Evolutionary conservation across 2,888 invertebrate genomes (phyloP).

Genomic region (Pterostichus madidus): DNA sequence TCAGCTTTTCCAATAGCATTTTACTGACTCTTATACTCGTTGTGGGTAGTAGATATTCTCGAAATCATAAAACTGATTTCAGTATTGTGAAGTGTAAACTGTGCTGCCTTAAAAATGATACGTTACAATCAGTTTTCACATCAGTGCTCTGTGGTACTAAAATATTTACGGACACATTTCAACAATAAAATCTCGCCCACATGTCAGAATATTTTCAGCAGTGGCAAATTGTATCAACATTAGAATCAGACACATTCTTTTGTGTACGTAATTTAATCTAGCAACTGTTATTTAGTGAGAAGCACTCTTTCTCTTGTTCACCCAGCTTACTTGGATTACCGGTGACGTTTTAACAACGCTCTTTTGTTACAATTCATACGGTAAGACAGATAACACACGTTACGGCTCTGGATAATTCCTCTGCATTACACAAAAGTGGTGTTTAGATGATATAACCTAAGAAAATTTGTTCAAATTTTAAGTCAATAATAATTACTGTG

Average conservation of each 20-base stretch:
- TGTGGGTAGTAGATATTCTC: no score
- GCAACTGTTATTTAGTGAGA: not conserved
- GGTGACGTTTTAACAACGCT: not conserved
- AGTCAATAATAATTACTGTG: no score
- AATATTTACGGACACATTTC: not conserved
- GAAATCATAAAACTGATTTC: no score
- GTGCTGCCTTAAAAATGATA: no score
- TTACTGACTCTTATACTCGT: no score
- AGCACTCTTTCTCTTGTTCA: not conserved
- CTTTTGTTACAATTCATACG: not conserved
- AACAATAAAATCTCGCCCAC: not conserved
- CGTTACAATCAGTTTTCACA: not conserved
- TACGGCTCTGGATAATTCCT: no score
- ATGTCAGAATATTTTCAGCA: not conserved
- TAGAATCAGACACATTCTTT: not conserved
- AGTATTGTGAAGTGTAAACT: no score
- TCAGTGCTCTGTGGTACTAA: not conserved
- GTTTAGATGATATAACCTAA: no score
- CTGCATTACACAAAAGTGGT: no score
- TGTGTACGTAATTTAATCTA: not conserved
- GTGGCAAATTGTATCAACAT: slow-evolving; percentile 11
- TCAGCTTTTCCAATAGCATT: no score
- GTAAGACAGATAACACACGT: no score
- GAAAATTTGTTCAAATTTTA: no score
- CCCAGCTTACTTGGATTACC: not conserved